A percentile compares a stretch with the other conserved stretches of the same genome.
Evolutionary conservation across 2,888 invertebrate species (phyloP).

Genomic region (Drosophila stalkeri): DNA sequence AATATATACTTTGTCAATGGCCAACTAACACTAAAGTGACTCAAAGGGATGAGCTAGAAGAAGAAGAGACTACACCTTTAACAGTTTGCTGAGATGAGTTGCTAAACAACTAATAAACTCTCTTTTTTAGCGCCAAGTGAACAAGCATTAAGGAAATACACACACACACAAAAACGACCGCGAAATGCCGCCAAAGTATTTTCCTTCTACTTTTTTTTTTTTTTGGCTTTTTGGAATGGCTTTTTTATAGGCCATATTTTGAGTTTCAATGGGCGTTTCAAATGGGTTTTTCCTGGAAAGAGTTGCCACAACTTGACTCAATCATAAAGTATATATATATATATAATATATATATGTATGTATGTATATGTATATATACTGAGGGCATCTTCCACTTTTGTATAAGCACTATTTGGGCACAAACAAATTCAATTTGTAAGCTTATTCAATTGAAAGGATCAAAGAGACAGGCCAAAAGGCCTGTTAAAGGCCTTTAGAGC

Average conservation of each 20-base stretch:
- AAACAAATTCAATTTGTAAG: not conserved
- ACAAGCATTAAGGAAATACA: not conserved
- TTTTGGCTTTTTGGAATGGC: conserved; percentile 14
- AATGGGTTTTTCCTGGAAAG: conserved; percentile 28
- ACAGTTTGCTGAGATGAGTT: too few relatives aligned
- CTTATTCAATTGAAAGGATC: not conserved
- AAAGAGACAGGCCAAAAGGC: not conserved
- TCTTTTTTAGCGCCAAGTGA: not conserved
- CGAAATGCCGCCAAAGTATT: conserved; percentile 9
- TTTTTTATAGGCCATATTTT: conserved; percentile 45
- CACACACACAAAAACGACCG: conserved; percentile 3
- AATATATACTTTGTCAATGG: too few relatives aligned
- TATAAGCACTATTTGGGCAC: not conserved
- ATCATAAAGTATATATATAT: conserved; percentile 11
- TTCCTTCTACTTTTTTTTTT: not conserved
- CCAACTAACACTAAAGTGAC: too few relatives aligned
- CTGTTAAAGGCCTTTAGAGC: conserved; percentile 3
- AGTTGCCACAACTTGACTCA: conserved; percentile 9
- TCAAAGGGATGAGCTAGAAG: too few relatives aligned
- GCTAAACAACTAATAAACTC: not conserved
- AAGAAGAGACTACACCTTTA: too few relatives aligned
- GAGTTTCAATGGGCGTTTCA: conserved; percentile 24
- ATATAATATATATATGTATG: not conserved
- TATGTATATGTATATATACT: not conserved
- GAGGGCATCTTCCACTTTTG: not conserved